A percentile compares a stretch with the other conserved stretches of the same genome.
These are phyloP conservation scores for Melanerpes aurifrons DNA, from an alignment of 2,113 vertebrate species.

Conservation along the genomic window DNA sequence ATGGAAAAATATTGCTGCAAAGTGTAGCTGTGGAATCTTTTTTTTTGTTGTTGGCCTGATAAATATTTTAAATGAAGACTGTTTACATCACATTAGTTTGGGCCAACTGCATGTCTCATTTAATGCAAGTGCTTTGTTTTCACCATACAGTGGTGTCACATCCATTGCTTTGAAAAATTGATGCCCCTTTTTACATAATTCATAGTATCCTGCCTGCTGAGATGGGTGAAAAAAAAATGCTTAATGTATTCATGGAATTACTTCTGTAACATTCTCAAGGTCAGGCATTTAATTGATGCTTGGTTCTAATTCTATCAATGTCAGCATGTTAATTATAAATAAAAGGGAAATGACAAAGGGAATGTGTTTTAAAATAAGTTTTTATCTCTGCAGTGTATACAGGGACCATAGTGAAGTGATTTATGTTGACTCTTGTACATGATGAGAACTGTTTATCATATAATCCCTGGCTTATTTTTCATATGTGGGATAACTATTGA, in stretches of 20 bases:
- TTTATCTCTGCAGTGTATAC: not conserved
- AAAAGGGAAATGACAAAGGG: not conserved
- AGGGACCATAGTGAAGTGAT: not conserved
- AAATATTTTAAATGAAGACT: conserved; percentile 45
- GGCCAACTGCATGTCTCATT: conserved; percentile 11
- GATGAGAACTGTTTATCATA: not conserved
- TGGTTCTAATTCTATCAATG: conserved; percentile 29
- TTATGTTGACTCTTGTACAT: not conserved
- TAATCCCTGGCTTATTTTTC: not conserved
- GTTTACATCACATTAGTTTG: conserved; percentile 14
- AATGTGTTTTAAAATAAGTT: not conserved
- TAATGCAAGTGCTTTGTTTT: conserved; percentile 52
- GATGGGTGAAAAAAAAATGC: conserved; percentile 16
- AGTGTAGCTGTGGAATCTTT: not conserved
- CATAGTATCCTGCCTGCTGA: conserved; percentile 32
- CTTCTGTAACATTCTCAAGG: conserved; percentile 57
- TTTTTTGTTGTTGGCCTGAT: not conserved
- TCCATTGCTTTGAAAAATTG: conserved; percentile 57
- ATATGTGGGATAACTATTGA: not conserved
- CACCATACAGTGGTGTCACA: conserved; percentile 30
- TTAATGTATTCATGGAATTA: conserved; percentile 41
- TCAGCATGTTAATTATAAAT: not conserved
- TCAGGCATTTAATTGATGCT: conserved; percentile 41
- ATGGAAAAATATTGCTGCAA: not conserved
- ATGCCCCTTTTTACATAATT: conserved; percentile 65